Percentiles rank a stretch among this genome's conserved stretches.
Evolutionary conservation across 2,113 vertebrate genomes (phyloP).

Genomic region (Tetraodon nigroviridis): DNA sequence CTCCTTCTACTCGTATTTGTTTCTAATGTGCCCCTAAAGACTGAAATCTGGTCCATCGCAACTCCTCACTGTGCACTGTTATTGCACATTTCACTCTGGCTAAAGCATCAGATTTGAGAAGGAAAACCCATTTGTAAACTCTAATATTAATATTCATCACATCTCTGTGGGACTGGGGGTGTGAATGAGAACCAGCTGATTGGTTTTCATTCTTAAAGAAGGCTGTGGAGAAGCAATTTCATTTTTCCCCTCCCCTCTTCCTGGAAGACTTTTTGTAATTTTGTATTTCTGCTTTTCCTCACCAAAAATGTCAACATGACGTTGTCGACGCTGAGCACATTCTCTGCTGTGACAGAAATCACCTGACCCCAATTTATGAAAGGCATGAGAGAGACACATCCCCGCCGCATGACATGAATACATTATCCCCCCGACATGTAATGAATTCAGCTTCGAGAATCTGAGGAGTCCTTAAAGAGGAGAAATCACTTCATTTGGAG

Average conservation of each 20-base stretch:
- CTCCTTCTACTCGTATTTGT: no score
- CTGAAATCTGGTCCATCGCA: no score
- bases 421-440: constrained; percentile 49
- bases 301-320: constrained; percentile 65
- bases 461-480: constrained; percentile 46
- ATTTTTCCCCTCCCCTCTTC: constrained; percentile 52
- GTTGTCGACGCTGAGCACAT: constrained; percentile 62
- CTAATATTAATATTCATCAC: constrained; percentile 54
- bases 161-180: constrained; percentile 43
- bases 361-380: constrained; percentile 73
- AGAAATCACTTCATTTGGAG: constrained; percentile 24
- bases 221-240: constrained; percentile 59
- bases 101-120: constrained; percentile 16
- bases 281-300: constrained; percentile 50
- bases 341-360: constrained; percentile 64
- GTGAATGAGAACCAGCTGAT: constrained; percentile 53
- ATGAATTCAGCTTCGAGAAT: constrained; percentile 31
- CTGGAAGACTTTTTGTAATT: constrained; percentile 41
- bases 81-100: constrained; percentile 24
- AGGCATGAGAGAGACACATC: constrained; percentile 48
- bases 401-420: constrained; percentile 51
- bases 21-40: no score
- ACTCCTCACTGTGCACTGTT: no score
- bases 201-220: constrained; percentile 58
- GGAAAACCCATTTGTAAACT: constrained; percentile 48